Conservation (phyloP, 2,797 vertebrate genomes). For the Micrastur ruficollis region DNA sequence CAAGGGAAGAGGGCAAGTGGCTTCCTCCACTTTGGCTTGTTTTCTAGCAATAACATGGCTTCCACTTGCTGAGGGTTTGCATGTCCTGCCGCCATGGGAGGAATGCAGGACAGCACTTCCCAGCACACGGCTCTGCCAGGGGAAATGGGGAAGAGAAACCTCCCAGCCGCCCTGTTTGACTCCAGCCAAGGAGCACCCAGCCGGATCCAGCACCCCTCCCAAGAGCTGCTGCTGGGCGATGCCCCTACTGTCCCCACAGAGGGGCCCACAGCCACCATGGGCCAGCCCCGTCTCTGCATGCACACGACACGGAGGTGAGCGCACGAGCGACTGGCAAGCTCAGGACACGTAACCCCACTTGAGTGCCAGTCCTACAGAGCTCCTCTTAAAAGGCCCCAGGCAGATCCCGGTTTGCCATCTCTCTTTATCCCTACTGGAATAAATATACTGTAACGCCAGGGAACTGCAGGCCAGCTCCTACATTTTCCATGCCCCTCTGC, state of each 20-base stretch:
- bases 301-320: fast-evolving
- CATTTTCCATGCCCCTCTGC: not conserved
- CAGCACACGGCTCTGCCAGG: not conserved
- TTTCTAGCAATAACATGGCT: not conserved
- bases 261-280: not conserved
- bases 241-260: not conserved
- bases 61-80: not conserved
- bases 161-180: not conserved
- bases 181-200: not conserved
- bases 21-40: not conserved
- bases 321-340: not conserved
- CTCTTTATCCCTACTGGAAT: not conserved
- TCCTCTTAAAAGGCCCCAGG: not conserved
- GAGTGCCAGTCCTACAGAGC: not conserved
- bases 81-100: fast-evolving
- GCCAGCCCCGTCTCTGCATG: not conserved
- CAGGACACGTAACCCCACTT: not conserved
- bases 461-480: not conserved
- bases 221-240: fast-evolving
- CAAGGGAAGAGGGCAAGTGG: not conserved
- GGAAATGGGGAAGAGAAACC: constrained; percentile 20
- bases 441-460: not conserved
- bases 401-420: not conserved
- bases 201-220: not conserved
- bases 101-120: not conserved